Base-by-base conservation (phyloP, 2,888 invertebrate species). In the Microctonus brassicae region DNA sequence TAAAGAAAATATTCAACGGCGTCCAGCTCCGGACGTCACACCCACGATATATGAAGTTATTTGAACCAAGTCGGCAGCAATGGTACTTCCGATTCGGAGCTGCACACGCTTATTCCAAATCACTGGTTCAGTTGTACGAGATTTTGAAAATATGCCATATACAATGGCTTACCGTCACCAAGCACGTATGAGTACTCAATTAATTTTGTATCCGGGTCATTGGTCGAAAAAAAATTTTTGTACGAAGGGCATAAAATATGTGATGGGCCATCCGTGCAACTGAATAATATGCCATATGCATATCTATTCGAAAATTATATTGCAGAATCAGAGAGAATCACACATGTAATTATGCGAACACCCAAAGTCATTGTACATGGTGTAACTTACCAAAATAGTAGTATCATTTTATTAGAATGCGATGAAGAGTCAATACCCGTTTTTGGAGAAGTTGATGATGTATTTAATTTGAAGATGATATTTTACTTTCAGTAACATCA, bases 141-240 rank as follows among this genome's bases (percentile, higher is more conserved):
- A 76, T 74, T 78, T 77, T 57, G 77, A 76, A 76, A 76, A 79
- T 69, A 73, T 79, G 62, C 70, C 78, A 22, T 36, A 62, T 7
- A 77, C 75, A 34, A 66, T 78, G 42, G 47, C 62, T 53, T 77
- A 76, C 58, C 52, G 77, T 13, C 73, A 75, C 57, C 76, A 79
- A 68, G 36, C 74, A 26, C 73, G 74, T 26, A 26, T 74, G 10
- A 73, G 75, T 63, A 72, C 73, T 11, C 62, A 67, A 34, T 64
- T 76, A 24, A n/a, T 36, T 53, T 67, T 66, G 39, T n/a, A 26
- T 17, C 72, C 68, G 42, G 69, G 69, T 58, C 61, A 42, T 26
- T 58, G 58, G 34, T 68, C 73, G 7, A n/a, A n/a, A 73, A 62
- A 70, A 70, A 34, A 34, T 71, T 73, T 62, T 65, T 74, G 26